phyloP scores from a whole-genome alignment of 2,797 vertebrate genomes.

The Erithacus rubecula region DNA sequence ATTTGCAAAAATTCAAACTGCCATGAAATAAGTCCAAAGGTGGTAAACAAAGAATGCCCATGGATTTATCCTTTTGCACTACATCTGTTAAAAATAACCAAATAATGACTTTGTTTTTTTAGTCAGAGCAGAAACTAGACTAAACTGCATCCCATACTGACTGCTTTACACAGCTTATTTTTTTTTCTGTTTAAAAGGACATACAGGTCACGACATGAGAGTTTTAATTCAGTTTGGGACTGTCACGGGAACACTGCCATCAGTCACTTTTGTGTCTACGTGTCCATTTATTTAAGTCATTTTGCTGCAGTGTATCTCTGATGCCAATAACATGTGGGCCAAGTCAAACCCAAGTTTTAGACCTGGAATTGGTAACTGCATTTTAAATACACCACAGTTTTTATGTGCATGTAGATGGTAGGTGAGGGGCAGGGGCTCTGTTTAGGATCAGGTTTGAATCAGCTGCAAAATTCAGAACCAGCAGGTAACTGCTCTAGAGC shows the following conservation, averaged over 20 bases:
- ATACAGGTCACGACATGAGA: background rate
- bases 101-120: background rate
- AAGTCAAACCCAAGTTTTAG: background rate
- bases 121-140: background rate
- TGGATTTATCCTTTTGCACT: background rate
- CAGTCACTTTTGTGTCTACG: background rate
- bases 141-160: background rate
- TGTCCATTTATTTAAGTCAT: background rate
- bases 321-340: background rate
- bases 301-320: background rate
- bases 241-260: background rate
- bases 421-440: background rate
- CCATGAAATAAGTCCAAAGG: background rate
- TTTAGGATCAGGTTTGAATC: background rate
- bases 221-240: background rate
- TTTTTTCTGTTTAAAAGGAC: background rate
- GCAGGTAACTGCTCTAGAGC: background rate
- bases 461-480: background rate
- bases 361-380: background rate
- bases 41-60: background rate
- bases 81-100: background rate
- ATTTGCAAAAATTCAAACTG: background rate
- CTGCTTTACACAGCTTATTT: background rate
- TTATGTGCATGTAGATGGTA: rapidly evolving
- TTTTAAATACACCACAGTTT: background rate